phyloP scores from a whole-genome alignment of 2,797 vertebrate species.

The Eospalax fontanierii region DNA sequence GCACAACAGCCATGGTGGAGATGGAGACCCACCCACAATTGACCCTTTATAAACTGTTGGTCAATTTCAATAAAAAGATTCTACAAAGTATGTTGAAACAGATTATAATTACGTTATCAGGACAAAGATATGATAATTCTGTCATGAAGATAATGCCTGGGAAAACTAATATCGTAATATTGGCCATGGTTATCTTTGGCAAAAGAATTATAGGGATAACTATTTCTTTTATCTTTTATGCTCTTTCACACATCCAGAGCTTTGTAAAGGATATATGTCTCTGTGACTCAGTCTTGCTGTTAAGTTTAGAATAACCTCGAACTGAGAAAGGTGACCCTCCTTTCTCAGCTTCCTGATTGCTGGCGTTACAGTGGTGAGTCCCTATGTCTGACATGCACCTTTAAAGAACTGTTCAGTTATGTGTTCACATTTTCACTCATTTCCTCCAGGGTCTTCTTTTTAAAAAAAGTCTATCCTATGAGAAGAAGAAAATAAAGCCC shows the following conservation, averaged over 20 bases:
- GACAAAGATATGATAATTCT: slow-evolving; percentile 39
- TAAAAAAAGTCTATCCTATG: not conserved
- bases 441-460: not conserved
- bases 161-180: slow-evolving; percentile 61
- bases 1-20: too few relatives aligned
- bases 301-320: not conserved
- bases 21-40: too few relatives aligned
- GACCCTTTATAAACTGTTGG: slow-evolving; percentile 23
- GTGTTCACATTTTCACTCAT: not conserved
- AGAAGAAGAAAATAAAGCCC: not conserved
- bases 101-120: slow-evolving; percentile 29
- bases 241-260: slow-evolving; percentile 49
- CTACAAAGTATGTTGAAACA: slow-evolving; percentile 12
- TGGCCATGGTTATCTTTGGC: slow-evolving; percentile 6
- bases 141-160: slow-evolving; percentile 19
- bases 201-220: not conserved
- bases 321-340: not conserved
- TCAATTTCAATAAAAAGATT: slow-evolving; percentile 53
- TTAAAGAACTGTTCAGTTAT: not conserved
- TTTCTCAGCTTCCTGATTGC: not conserved
- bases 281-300: not conserved
- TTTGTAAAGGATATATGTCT: slow-evolving; percentile 16
- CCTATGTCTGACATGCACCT: not conserved
- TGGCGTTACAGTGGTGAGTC: not conserved
- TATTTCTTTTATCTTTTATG: slow-evolving; percentile 40